These are phyloP conservation scores for Drosophila lutescens DNA, from an alignment of 2,888 invertebrate genomes.

Conservation along the genomic window DNA sequence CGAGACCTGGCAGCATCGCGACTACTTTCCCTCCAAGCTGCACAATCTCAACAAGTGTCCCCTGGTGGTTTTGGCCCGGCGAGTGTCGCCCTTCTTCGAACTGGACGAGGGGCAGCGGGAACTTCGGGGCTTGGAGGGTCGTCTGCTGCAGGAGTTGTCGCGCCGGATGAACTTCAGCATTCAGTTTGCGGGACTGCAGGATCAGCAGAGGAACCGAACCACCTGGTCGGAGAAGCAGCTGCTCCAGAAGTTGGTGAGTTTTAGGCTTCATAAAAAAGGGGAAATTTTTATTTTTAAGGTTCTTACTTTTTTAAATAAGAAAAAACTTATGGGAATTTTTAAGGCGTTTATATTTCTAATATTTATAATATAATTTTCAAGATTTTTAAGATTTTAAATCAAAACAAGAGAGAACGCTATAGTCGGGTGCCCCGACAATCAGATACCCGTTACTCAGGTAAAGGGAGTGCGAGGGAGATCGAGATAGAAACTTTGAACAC, in stretches of 20 bases:
- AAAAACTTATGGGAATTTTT: too few species aligned
- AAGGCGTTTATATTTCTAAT: too few species aligned
- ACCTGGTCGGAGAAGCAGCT: conserved; percentile 44
- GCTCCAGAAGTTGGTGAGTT: conserved; percentile 35
- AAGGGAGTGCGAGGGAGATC: too few species aligned
- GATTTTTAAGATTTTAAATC: too few species aligned
- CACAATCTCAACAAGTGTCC: conserved; percentile 63
- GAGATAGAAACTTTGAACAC: too few species aligned
- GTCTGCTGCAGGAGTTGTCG: conserved; percentile 53
- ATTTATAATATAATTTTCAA: too few species aligned
- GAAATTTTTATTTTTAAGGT: too few species aligned
- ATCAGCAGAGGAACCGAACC: conserved; percentile 13
- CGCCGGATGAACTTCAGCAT: conserved; percentile 65
- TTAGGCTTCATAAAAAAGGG: too few species aligned
- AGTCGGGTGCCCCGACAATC: too few species aligned
- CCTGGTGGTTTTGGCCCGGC: conserved; percentile 46
- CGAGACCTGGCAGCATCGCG: conserved; percentile 44
- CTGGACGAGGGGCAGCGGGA: conserved; percentile 3
- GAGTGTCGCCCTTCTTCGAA: conserved; percentile 45
- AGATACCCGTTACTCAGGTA: too few species aligned
- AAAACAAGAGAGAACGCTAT: too few species aligned
- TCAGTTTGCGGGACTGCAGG: conserved; percentile 21
- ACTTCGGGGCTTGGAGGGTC: conserved; percentile 58
- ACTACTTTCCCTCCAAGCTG: conserved; percentile 70
- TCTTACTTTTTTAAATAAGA: too few species aligned